phyloP scores from a whole-genome alignment of 2,113 vertebrate genomes.

The Cephalopterus ornatus region DNA sequence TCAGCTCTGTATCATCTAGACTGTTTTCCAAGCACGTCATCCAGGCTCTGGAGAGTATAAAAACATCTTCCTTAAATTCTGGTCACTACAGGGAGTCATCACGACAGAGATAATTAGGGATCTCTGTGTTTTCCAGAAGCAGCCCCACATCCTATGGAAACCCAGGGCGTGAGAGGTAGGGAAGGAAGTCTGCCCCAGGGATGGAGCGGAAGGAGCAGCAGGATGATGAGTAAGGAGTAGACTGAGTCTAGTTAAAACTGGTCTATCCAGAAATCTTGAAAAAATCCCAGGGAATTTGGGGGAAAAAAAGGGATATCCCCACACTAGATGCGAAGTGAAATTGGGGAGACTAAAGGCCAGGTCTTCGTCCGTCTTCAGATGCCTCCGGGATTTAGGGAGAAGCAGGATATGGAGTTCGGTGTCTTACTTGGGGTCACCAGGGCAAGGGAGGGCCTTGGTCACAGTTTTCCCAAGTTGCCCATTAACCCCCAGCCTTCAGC shows the following conservation, averaged over 20 bases:
- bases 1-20: neutral
- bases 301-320: neutral
- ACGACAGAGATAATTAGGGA: neutral
- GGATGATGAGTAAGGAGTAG: neutral
- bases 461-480: neutral
- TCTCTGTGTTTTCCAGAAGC: conserved; percentile 27
- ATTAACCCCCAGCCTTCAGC: neutral
- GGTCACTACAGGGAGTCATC: conserved; percentile 3
- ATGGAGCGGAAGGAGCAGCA: neutral
- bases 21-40: neutral
- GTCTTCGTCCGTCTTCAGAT: neutral
- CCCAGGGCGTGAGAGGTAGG: neutral
- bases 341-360: neutral
- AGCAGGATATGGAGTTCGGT: neutral
- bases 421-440: neutral
- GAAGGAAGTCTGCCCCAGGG: neutral
- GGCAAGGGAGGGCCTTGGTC: neutral
- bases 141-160: neutral
- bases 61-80: conserved; percentile 28
- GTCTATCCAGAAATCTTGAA: neutral
- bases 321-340: neutral
- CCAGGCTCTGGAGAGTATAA: neutral
- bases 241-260: neutral
- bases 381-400: neutral
- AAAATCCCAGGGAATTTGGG: neutral